Evolutionary conservation across 2,113 vertebrate species (phyloP).

Genomic region (Dromiciops gliroides): DNA sequence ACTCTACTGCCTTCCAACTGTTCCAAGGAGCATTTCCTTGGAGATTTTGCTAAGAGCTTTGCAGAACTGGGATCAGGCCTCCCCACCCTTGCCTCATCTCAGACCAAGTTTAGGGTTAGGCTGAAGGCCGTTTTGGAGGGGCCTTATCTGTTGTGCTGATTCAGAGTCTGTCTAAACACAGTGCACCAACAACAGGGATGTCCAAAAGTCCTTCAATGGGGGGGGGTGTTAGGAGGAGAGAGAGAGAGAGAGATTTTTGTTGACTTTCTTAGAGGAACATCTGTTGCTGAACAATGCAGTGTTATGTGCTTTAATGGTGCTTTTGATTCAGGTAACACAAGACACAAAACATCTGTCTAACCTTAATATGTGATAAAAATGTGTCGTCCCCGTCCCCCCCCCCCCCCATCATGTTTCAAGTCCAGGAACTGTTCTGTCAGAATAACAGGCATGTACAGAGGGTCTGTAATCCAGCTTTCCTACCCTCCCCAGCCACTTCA

Average conservation of each 20-base stretch:
- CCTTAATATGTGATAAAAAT: slow-evolving; percentile 34
- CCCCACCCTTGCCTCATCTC: neutral
- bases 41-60: neutral
- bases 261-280: neutral
- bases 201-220: too few relatives aligned
- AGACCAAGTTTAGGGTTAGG: neutral
- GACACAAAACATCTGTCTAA: slow-evolving; percentile 52
- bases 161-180: neutral
- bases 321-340: neutral
- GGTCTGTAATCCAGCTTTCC: neutral
- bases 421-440: slow-evolving; percentile 63
- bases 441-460: slow-evolving; percentile 31
- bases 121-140: neutral
- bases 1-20: neutral
- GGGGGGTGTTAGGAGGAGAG: too few relatives aligned
- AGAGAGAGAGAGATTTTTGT: neutral
- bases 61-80: neutral
- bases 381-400: neutral
- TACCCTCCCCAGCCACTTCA: neutral
- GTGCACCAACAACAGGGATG: neutral
- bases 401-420: slow-evolving; percentile 55
- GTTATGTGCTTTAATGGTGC: neutral
- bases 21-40: neutral
- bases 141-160: neutral
- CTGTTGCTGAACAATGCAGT: neutral